A percentile compares a stretch with the other conserved stretches of the same genome.
Evolutionary conservation across 1,140 invertebrate genomes (phyloP).

Genomic region (Steinernema feltiae): DNA sequence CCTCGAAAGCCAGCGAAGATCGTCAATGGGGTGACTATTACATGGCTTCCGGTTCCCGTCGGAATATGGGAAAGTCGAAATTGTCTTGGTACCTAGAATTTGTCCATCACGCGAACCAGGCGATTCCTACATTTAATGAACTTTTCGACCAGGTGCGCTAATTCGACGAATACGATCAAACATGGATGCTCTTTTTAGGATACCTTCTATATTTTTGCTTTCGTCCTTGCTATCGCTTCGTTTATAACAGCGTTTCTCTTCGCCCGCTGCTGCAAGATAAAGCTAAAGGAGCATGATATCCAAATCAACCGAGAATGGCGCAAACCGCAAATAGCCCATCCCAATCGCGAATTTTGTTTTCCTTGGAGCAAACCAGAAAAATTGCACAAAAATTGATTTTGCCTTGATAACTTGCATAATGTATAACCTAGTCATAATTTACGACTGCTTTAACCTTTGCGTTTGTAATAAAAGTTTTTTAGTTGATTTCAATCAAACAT

Average conservation of each 20-base stretch:
- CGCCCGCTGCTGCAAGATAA: neutral
- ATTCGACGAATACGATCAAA: too few relatives aligned
- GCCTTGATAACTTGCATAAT: neutral
- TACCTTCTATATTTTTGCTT: constrained; percentile 1
- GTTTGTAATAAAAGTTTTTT: neutral
- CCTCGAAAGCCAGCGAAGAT: neutral
- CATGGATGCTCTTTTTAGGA: neutral
- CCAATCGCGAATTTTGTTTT: neutral
- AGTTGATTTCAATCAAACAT: constrained; percentile 21
- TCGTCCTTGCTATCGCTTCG: neutral
- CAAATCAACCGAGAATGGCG: neutral
- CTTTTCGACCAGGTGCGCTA: neutral
- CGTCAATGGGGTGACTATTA: constrained; percentile 1
- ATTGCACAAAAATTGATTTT: neutral
- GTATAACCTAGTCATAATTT: neutral
- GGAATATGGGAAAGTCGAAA: neutral
- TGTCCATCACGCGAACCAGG: neutral
- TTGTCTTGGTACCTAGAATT: neutral
- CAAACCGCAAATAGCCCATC: neutral
- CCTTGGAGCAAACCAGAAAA: neutral
- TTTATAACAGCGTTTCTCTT: neutral
- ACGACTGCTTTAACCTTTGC: neutral
- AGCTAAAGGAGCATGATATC: neutral
- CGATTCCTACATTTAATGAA: neutral
- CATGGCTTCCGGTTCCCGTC: neutral